Evolutionary conservation across 2,888 invertebrate species (phyloP).

Genomic region (Heliothis peltigera): DNA sequence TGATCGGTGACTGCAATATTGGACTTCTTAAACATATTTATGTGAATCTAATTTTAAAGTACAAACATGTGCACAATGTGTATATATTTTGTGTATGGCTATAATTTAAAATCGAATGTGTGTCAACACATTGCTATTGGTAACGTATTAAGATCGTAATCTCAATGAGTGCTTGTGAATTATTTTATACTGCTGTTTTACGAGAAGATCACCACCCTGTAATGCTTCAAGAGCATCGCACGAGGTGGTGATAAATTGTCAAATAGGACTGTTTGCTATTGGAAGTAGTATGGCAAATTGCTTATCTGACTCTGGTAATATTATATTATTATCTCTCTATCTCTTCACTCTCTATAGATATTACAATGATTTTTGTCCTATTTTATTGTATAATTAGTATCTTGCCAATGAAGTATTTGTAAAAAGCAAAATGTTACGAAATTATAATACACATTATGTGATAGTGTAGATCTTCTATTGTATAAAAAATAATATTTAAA

Average conservation of each 20-base stretch:
- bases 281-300: conserved; percentile 86
- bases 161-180: conserved; percentile 86
- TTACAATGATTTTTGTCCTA: conserved; percentile 80
- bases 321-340: conserved; percentile 80
- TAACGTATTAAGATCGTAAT: conserved; percentile 83
- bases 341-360: conserved; percentile 86
- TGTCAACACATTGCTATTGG: conserved; percentile 76
- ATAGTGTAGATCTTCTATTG: conserved; percentile 87
- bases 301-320: conserved; percentile 77
- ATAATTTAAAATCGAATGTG: conserved; percentile 75
- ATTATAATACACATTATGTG: conserved; percentile 83
- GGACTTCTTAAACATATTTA: conserved; percentile 82
- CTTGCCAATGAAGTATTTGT: conserved; percentile 89
- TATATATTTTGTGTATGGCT: conserved; percentile 86
- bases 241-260: conserved; percentile 75
- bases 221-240: conserved; percentile 84
- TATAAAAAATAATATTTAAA: conserved; percentile 71
- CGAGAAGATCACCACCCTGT: conserved; percentile 81
- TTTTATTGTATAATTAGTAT: conserved; percentile 77
- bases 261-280: conserved; percentile 81
- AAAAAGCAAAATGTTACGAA: conserved; percentile 78
- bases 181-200: conserved; percentile 72
- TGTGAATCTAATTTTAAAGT: conserved; percentile 87
- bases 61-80: conserved; percentile 88
- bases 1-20: conserved; percentile 79